These are phyloP conservation scores for Paraescarpia echinospica DNA, from an alignment of 1,140 invertebrate genomes.

Conservation along the genomic window DNA sequence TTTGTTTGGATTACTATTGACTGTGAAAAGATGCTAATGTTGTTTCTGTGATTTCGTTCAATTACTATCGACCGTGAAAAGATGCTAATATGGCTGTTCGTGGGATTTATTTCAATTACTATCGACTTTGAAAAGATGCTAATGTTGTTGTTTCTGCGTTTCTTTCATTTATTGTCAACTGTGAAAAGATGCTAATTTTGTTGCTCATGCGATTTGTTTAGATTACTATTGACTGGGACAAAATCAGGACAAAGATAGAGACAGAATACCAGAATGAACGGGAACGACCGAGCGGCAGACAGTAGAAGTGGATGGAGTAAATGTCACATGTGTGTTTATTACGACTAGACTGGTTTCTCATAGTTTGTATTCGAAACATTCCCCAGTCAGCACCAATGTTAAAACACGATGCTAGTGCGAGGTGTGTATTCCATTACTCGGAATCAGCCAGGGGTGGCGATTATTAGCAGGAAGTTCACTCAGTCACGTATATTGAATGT, in stretches of 20 bases:
- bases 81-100: not conserved
- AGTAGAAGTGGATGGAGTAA: not conserved
- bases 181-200: not conserved
- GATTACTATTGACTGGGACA: conserved; percentile 65
- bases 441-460: not conserved
- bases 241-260: conserved; percentile 62
- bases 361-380: not conserved
- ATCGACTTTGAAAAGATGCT: not conserved
- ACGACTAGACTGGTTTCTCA: not conserved
- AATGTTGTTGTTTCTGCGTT: not conserved
- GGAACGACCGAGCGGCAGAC: conserved; percentile 31
- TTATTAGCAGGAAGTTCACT: not conserved
- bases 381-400: not conserved
- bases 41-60: not conserved
- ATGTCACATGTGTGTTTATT: not conserved
- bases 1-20: not conserved
- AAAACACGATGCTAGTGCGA: not conserved
- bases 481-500: not conserved
- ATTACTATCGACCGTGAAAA: not conserved
- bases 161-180: not conserved
- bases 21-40: not conserved
- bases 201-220: conserved; percentile 30
- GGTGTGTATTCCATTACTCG: not conserved
- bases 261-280: conserved; percentile 61
- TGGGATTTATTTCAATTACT: not conserved